Percentiles rank a stretch among this genome's conserved stretches.
Conservation (phyloP, 1,140 invertebrate genomes). For the Camponotus pennsylvanicus region DNA sequence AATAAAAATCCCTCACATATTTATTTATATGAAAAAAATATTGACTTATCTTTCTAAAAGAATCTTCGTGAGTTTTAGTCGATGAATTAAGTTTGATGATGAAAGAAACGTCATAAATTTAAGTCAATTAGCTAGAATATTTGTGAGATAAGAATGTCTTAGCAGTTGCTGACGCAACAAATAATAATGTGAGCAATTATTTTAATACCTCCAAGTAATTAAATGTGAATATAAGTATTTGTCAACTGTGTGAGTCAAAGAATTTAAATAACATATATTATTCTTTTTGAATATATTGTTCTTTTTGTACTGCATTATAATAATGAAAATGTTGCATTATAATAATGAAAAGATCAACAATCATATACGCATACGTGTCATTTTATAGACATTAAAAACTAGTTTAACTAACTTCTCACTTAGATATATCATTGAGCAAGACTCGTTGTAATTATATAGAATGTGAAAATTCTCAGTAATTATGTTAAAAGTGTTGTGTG, state of each 20-base stretch:
- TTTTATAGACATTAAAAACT: background rate
- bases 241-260: background rate
- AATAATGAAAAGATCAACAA: background rate
- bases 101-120: background rate
- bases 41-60: background rate
- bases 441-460: background rate
- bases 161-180: background rate
- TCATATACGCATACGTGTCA: background rate
- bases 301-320: background rate
- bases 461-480: conserved; percentile 33
- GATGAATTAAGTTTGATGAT: background rate
- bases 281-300: background rate
- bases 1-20: background rate
- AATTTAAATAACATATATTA: conserved; percentile 2
- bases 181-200: conserved; percentile 12
- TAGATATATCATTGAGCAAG: background rate
- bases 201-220: conserved; percentile 21
- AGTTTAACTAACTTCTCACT: background rate
- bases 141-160: background rate
- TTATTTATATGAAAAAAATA: background rate
- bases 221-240: conserved; percentile 6
- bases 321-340: background rate
- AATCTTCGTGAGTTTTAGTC: background rate
- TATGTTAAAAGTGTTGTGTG: conserved; percentile 17
- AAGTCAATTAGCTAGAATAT: conserved; percentile 30